Percentiles rank a stretch among this genome's conserved stretches.
Evolutionary conservation across 2,888 invertebrate genomes (phyloP).

Genomic region (Sphaerophoria rueppellii): DNA sequence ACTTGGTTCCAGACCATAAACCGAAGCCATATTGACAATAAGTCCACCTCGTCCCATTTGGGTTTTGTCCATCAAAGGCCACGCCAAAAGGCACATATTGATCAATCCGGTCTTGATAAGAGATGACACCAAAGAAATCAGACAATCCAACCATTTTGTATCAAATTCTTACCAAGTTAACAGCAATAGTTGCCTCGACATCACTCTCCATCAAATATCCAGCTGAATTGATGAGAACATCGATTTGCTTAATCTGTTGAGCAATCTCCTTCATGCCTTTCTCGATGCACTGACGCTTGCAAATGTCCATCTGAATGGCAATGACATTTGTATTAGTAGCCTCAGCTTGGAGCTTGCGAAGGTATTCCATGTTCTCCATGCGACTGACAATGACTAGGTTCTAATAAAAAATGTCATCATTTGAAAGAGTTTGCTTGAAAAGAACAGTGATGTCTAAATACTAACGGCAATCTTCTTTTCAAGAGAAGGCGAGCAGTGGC

Average conservation of each 20-base stretch:
- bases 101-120: conserved; percentile 78
- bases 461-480: conserved; percentile 77
- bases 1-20: conserved; percentile 79
- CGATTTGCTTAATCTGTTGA: conserved; percentile 77
- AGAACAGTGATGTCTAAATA: neutral
- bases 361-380: conserved; percentile 79
- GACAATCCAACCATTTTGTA: neutral
- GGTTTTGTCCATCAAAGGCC: conserved; percentile 79
- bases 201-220: conserved; percentile 79
- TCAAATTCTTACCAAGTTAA: conserved; percentile 78
- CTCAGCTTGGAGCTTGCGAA: conserved; percentile 78
- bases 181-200: conserved; percentile 79
- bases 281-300: conserved; percentile 77
- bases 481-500: conserved; percentile 78
- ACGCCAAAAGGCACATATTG: conserved; percentile 77
- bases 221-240: conserved; percentile 79
- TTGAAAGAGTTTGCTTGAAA: neutral
- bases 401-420: conserved; percentile 61
- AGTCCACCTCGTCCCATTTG: conserved; percentile 79
- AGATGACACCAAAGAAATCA: neutral
- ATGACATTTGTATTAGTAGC: conserved; percentile 76
- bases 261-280: conserved; percentile 77
- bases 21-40: conserved; percentile 79
- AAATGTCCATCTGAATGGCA: conserved; percentile 78
- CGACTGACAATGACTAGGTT: conserved; percentile 79